phyloP scores from a whole-genome alignment of 2,797 vertebrate species.

The Cynopterus sphinx region DNA sequence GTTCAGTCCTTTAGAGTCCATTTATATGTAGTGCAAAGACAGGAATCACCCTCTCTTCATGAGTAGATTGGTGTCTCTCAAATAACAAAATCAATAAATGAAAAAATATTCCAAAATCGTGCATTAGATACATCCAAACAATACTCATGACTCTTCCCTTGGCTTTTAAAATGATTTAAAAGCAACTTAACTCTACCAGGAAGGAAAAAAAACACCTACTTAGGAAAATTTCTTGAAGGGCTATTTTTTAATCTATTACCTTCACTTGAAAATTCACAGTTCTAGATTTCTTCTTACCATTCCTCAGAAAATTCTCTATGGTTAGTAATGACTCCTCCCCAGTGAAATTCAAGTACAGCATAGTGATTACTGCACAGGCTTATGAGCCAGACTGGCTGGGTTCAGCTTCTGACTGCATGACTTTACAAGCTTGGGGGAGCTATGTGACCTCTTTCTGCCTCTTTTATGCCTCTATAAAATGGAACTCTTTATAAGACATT shows the following conservation, averaged over 20 bases:
- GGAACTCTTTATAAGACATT: background rate
- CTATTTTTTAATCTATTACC: background rate
- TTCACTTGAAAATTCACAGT: background rate
- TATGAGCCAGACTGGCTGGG: background rate
- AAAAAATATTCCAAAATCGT: background rate
- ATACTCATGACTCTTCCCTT: background rate
- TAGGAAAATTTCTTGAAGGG: background rate
- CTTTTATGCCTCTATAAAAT: background rate
- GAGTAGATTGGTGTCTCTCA: background rate
- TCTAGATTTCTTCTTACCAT: background rate
- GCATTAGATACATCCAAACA: background rate
- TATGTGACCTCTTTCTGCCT: background rate
- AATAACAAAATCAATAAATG: slow-evolving; percentile 43
- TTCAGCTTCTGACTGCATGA: background rate
- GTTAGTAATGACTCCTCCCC: background rate
- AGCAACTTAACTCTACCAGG: background rate
- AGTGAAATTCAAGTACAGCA: background rate
- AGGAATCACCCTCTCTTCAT: background rate
- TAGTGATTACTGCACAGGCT: background rate
- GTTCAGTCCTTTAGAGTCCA: background rate
- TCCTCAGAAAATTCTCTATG: background rate
- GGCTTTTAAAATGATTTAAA: slow-evolving; percentile 50
- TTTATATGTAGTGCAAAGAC: background rate
- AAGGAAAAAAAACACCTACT: slow-evolving; percentile 25
- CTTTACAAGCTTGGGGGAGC: background rate